These are phyloP conservation scores for Argentina silus DNA, from an alignment of 2,797 vertebrate species.

Conservation along the genomic window DNA sequence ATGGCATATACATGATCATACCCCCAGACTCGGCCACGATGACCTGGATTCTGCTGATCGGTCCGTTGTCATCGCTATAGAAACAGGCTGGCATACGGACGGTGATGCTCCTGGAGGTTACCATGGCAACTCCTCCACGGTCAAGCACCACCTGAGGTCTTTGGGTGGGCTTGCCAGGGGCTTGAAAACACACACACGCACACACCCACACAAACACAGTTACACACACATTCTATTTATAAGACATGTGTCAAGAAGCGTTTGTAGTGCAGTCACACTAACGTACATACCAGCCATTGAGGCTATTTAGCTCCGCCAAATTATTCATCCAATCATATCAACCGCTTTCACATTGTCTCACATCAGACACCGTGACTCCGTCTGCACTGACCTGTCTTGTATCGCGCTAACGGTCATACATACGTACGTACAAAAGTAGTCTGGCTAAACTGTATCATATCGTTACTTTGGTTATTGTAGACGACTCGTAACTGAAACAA, in stretches of 20 bases:
- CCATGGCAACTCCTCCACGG: conserved; percentile 82
- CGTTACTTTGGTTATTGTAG: too few relatives aligned
- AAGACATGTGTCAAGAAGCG: background rate
- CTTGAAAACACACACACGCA: conserved; percentile 66
- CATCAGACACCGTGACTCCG: too few relatives aligned
- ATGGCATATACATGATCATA: conserved; percentile 69
- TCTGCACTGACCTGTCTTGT: too few relatives aligned
- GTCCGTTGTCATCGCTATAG: conserved; percentile 94
- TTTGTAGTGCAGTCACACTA: background rate
- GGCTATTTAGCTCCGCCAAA: too few relatives aligned
- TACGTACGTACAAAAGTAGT: too few relatives aligned
- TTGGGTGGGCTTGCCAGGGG: conserved; percentile 85
- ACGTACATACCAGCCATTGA: background rate
- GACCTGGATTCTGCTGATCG: conserved; percentile 92
- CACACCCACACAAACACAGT: conserved; percentile 6
- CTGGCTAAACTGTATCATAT: too few relatives aligned
- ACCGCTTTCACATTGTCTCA: too few relatives aligned
- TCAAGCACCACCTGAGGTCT: conserved; percentile 84
- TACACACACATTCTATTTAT: conserved; percentile 4
- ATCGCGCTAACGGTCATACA: too few relatives aligned
- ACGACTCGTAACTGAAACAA: too few relatives aligned
- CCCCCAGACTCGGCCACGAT: conserved; percentile 92
- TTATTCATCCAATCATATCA: too few relatives aligned
- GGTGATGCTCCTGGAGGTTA: conserved; percentile 90
- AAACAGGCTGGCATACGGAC: conserved; percentile 94